Conservation (phyloP, 1,140 invertebrate genomes). For the Eufriesea mexicana region DNA sequence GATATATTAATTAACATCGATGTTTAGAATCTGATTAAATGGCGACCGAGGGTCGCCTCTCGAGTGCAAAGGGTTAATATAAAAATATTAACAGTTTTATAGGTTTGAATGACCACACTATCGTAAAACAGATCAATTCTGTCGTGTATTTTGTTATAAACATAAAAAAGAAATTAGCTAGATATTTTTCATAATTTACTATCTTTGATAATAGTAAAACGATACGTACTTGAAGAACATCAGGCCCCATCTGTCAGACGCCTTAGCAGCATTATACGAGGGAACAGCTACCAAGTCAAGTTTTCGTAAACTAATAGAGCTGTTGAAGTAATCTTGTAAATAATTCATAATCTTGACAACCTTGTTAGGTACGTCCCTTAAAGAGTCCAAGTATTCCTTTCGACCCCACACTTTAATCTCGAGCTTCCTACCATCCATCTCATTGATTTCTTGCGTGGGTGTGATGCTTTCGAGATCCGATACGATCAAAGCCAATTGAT, state of each 20-base stretch:
- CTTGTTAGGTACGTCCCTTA: constrained; percentile 85
- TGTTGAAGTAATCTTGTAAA: constrained; percentile 88
- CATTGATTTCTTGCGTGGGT: constrained; percentile 69
- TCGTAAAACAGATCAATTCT: no score
- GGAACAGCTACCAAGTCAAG: constrained; percentile 93
- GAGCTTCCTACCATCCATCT: constrained; percentile 71
- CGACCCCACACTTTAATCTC: constrained; percentile 88
- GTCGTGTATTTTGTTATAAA: no score
- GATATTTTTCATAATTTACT: no score
- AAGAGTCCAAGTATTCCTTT: constrained; percentile 85
- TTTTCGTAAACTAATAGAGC: constrained; percentile 87
- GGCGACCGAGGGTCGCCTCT: no score
- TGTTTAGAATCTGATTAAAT: no score
- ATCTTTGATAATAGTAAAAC: not conserved
- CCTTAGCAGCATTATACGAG: constrained; percentile 87
- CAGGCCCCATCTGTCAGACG: constrained; percentile 90
- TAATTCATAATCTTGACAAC: constrained; percentile 86
- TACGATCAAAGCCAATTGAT: constrained; percentile 91
- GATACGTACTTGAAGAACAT: constrained; percentile 88
- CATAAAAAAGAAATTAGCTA: no score
- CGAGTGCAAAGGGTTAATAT: no score
- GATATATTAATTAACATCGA: no score
- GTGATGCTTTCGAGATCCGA: constrained; percentile 86
- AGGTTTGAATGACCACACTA: no score
- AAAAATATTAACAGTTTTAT: no score